Conservation (phyloP, 2,113 vertebrate species). For the Gambusia holbrooki region DNA sequence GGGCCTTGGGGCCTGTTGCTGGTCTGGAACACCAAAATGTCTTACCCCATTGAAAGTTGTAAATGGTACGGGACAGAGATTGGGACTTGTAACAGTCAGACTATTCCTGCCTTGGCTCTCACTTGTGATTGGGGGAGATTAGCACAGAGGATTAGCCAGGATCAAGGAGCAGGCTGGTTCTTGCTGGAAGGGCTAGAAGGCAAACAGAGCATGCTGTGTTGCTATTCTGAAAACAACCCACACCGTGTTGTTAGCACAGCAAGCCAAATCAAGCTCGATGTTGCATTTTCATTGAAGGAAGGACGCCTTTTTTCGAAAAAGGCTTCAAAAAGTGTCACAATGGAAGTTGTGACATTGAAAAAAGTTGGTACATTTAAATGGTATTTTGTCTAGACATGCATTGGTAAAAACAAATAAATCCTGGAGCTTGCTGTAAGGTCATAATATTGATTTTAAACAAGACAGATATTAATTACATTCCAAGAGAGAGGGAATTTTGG, state of each 20-base stretch:
- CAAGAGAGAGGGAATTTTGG: too few relatives aligned
- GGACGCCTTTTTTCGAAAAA: not conserved
- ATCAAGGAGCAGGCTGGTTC: constrained; percentile 62
- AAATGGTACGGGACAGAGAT: constrained; percentile 40
- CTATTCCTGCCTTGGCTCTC: constrained; percentile 66
- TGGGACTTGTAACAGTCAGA: constrained; percentile 49
- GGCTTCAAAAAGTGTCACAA: too few relatives aligned
- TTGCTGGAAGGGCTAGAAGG: constrained; percentile 47
- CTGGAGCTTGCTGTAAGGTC: too few relatives aligned
- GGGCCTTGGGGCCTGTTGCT: constrained; percentile 13
- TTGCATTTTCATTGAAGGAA: constrained; percentile 6
- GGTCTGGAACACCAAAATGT: constrained; percentile 19
- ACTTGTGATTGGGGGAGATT: constrained; percentile 64
- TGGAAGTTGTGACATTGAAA: too few relatives aligned
- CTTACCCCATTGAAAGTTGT: constrained; percentile 53
- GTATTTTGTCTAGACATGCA: too few relatives aligned
- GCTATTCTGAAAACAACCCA: constrained; percentile 42
- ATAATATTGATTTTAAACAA: too few relatives aligned
- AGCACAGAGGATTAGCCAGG: constrained; percentile 70
- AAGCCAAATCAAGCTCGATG: constrained; percentile 6
- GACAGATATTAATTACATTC: too few relatives aligned
- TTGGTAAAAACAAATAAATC: too few relatives aligned
- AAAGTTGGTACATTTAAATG: too few relatives aligned
- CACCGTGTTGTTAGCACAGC: constrained; percentile 13
- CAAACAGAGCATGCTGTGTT: constrained; percentile 71